These are phyloP conservation scores for Chymomyza caudatula DNA, from an alignment of 2,888 invertebrate genomes.

Conservation along the genomic window DNA sequence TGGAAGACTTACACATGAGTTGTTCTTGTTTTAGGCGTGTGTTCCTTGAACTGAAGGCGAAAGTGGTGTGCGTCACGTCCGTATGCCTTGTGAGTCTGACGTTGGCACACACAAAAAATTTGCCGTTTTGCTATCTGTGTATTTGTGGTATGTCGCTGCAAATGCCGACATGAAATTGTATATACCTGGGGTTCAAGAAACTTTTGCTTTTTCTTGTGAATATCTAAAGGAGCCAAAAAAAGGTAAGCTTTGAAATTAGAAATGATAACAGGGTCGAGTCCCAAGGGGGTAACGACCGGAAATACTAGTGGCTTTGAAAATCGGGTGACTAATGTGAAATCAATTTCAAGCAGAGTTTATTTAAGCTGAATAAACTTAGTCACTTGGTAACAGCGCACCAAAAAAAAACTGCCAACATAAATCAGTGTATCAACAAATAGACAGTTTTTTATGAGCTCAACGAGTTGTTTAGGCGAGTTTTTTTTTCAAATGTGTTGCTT, in stretches of 20 bases:
- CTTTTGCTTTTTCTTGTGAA: conserved; percentile 32
- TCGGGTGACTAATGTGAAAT: conserved; percentile 25
- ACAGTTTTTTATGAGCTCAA: not conserved
- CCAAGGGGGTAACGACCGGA: not conserved
- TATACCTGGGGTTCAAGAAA: conserved; percentile 57
- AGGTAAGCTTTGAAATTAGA: not conserved
- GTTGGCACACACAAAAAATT: conserved; percentile 35
- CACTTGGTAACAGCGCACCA: not conserved
- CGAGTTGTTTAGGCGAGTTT: not conserved
- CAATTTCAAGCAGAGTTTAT: conserved; percentile 7
- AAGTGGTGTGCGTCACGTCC: conserved; percentile 56
- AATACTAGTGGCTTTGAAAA: not conserved
- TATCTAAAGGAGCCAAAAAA: not conserved
- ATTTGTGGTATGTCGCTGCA: conserved; percentile 28
- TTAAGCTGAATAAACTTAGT: not conserved
- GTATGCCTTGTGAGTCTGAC: conserved; percentile 37
- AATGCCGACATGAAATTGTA: not conserved
- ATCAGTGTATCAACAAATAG: conserved; percentile 18
- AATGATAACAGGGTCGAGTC: not conserved
- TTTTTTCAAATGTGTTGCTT: not conserved
- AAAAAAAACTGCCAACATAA: conserved; percentile 23
- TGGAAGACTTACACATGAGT: conserved; percentile 13
- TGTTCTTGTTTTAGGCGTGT: conserved; percentile 7
- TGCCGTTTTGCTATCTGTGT: conserved; percentile 45
- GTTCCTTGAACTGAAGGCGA: conserved; percentile 60